Conservation (phyloP, 2,113 vertebrate species). For the Thinocorus orbignyianus region DNA sequence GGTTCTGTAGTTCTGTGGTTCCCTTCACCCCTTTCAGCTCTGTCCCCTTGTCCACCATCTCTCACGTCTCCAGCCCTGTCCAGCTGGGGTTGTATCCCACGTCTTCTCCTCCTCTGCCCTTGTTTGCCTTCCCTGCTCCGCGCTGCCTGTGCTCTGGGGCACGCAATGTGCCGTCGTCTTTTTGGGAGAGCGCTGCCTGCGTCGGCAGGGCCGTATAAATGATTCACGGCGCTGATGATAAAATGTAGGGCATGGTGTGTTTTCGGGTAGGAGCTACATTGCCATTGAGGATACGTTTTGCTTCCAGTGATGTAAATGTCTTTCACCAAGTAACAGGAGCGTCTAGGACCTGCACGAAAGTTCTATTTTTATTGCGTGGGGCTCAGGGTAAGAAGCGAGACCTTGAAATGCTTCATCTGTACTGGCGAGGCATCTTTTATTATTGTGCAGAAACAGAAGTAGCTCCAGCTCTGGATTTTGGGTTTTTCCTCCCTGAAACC, state of each 20-base stretch:
- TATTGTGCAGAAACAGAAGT: neutral
- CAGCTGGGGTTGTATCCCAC: neutral
- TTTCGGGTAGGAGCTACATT: neutral
- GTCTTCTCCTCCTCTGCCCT: neutral
- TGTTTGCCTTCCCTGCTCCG: neutral
- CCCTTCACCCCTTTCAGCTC: rapidly evolving
- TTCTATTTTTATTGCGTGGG: neutral
- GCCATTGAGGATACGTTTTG: neutral
- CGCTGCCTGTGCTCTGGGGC: neutral
- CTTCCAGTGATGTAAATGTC: neutral
- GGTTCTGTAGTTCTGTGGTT: neutral
- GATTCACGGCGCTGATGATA: neutral
- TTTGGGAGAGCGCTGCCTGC: neutral
- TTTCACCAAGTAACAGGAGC: neutral
- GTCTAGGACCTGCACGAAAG: neutral
- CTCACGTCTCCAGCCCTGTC: neutral
- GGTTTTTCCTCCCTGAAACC: neutral
- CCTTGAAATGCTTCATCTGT: neutral
- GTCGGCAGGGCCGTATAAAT: neutral
- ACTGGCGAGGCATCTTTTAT: neutral
- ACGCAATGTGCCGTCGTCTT: neutral
- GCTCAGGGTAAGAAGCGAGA: neutral
- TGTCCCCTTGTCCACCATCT: neutral
- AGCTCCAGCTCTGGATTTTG: neutral
- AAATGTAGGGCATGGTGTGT: neutral